Percentiles rank a stretch among this genome's conserved stretches.
Conservation (phyloP, 2,888 invertebrate species). For the Rhagonycha lutea region DNA sequence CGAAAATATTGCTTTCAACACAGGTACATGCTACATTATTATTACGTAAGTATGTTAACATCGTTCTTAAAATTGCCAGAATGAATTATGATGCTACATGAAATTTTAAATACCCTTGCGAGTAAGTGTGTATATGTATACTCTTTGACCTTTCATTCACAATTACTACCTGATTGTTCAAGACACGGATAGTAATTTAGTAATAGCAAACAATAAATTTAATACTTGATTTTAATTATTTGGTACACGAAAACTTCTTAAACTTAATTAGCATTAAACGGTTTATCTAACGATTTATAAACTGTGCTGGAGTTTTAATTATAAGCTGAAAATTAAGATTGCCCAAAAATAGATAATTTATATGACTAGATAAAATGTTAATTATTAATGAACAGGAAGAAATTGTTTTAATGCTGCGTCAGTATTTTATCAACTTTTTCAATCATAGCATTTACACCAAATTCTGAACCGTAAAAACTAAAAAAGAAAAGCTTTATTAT, state of each 20-base stretch:
- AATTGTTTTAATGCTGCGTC: neutral
- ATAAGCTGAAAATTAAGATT: neutral
- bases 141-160: neutral
- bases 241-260: neutral
- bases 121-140: neutral
- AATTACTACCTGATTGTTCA: neutral
- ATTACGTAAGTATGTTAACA: neutral
- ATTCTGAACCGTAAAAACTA: neutral
- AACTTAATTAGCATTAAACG: neutral
- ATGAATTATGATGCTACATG: neutral
- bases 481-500: neutral
- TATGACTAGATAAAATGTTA: neutral
- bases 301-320: neutral
- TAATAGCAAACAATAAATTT: slow-evolving; percentile 1
- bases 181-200: slow-evolving; percentile 1
- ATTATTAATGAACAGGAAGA: neutral
- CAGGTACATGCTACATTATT: neutral
- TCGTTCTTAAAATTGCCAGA: neutral
- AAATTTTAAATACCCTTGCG: neutral
- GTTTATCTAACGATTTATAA: neutral
- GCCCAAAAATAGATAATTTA: neutral
- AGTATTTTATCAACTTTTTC: neutral
- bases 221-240: neutral
- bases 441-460: neutral
- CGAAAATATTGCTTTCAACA: neutral